Base-by-base conservation (phyloP, 2,888 invertebrate species). In the Caenorhabditis afra region DNA sequence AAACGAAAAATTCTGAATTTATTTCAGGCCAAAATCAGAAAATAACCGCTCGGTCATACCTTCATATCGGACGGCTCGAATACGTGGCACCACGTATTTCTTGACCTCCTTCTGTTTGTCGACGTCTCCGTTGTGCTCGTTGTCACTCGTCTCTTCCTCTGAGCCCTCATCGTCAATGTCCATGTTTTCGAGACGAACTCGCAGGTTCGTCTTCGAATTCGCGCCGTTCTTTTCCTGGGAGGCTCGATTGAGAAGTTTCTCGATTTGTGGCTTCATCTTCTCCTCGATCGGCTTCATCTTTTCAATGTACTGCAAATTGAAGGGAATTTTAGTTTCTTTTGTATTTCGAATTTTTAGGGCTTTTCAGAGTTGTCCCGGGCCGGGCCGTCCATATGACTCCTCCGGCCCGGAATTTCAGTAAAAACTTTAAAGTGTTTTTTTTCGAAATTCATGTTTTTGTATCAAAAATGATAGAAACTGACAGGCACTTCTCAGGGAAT, bases 201-300 rank as follows among this genome's bases (percentile, higher is more conserved):
- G 55, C 58, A 68, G 45, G 45, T 52, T 73, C 18, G 41, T 62
- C 23, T 58, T 59, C 1, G 65, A 45, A 18, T 41, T 47, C n/a
- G 64, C 18, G 35, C 23, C 50, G 18, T 59, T 75, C 41, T n/a
- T n/a, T n/a, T 49, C 44, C 12, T 10, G 47, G 11, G 14, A 12
- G 2, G 53, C 53, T 45, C 20, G 50, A n/a, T 20, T 70, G 8
- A 82, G 57, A 88, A 97, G 93, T 92, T 97, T 97, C 91, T 97
- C 96, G 90, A 98, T 95, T 92, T 97, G 97, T 92, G 97, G 96
- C 91, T 96, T 96, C 87, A 98, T 92, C 92, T 97, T 98, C 87
- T 95, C 94, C 91, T 98, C 97, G 90, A 98, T 95, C 29, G 97
- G 97, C 90, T 95, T 93, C 90, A 97, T 95, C 92, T 96, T 96